Evolutionary conservation across 2,888 invertebrate genomes (phyloP), one percentile per base, ranked within the genome.

Genomic region (Mythimna lalbum): DNA sequence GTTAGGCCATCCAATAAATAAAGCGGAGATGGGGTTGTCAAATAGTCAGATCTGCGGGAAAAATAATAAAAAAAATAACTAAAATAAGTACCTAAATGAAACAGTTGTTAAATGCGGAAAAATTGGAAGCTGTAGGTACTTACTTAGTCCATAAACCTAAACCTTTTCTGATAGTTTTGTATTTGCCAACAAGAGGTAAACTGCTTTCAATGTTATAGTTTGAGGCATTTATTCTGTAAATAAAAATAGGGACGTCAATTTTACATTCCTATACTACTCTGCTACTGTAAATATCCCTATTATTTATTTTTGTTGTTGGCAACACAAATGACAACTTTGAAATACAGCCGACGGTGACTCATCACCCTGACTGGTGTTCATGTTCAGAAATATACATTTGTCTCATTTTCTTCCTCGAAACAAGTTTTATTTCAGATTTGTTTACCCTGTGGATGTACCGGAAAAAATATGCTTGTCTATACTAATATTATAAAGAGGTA

Each of bases 1-100:
- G 88, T 82, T 12, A 90, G 60, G 0, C 90, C 90, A 69, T 90
- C 90, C 5, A 84, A 71, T 36, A 81, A 61, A 71, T 87, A 78
- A 14, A 81, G 52, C 3, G 86, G 85, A 4, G 83, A 64, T 3
- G 72, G 36, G 1, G 85, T 84, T 61, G 73, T 33, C 4, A 71
- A 63, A 17, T 63, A 50, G 49, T 72, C 50, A 14, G 79, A 76
- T 14, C 85, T 86, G 73, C 0, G 43, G 55, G 5, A 23, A 52
- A 69, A n/a, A 19, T 7, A 49, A n/a, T 49, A 43, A 49, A 43
- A 17, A 43, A 43, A 43, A 19, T 19, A 39, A 36, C 36, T 36
- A 14, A 19, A 43, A 6, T 17, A 43, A 17, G 43, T 4, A 47
- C 17, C 6, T 47, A 19, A 19, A 5, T 47, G 6, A 5, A 47